phyloP scores from a whole-genome alignment of 1,140 invertebrate genomes.

The Brachionus calyciflorus region DNA sequence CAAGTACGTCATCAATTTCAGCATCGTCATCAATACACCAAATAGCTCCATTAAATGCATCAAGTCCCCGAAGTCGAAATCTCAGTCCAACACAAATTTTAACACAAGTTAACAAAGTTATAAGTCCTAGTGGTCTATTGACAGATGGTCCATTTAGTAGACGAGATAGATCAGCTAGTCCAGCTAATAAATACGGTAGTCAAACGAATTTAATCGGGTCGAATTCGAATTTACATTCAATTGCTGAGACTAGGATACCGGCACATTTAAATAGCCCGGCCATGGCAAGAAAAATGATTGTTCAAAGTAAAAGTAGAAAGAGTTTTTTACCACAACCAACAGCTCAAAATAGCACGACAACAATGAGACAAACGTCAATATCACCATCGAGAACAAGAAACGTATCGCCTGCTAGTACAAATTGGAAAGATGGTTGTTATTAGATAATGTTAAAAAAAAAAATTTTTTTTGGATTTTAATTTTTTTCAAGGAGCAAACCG shows the following conservation, averaged over 20 bases:
- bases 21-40: constrained; percentile 21
- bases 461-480: background rate
- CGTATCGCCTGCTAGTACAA: constrained; percentile 12
- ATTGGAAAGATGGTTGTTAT: constrained; percentile 42
- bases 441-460: no score
- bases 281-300: constrained; percentile 5
- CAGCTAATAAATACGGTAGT: constrained; percentile 1
- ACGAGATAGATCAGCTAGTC: background rate
- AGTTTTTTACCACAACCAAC: constrained; percentile 46
- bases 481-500: no score
- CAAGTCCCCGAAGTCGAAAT: constrained; percentile 6
- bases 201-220: background rate
- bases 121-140: background rate
- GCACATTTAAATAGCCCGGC: constrained; percentile 30
- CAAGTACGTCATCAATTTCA: background rate
- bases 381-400: constrained; percentile 29
- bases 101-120: no score
- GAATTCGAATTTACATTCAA: constrained; percentile 30
- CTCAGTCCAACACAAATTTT: background rate
- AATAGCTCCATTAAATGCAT: background rate
- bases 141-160: background rate
- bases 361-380: constrained; percentile 34
- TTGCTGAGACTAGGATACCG: constrained; percentile 10
- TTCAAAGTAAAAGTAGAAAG: constrained; percentile 5
- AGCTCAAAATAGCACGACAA: background rate